Percentiles rank a stretch among this genome's conserved stretches.
These are phyloP conservation scores for Dione vanillae DNA, from an alignment of 2,888 invertebrate genomes.

Conservation along the genomic window DNA sequence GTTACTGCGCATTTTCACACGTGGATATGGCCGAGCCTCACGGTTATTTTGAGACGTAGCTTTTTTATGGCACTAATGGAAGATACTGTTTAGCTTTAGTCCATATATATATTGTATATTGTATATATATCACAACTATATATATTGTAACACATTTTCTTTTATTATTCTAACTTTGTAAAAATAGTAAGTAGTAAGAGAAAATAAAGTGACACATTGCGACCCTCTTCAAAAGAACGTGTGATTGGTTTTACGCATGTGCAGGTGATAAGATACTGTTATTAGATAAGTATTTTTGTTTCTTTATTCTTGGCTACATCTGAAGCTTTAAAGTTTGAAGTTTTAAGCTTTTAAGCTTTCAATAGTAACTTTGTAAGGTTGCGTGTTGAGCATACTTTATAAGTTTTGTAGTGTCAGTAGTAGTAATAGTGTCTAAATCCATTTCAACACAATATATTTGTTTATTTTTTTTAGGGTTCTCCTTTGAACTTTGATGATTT, in stretches of 20 bases:
- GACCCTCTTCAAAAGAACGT: conserved; percentile 35
- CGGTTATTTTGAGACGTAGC: conserved; percentile 76
- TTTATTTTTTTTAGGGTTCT: too few relatives aligned
- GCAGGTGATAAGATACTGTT: conserved; percentile 19
- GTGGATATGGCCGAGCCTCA: conserved; percentile 72
- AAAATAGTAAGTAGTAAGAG: conserved; percentile 14
- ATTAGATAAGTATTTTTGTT: conserved; percentile 12
- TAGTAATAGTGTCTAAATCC: too few relatives aligned
- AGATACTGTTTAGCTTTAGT: conserved; percentile 74
- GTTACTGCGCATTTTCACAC: conserved; percentile 82
- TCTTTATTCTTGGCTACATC: background rate
- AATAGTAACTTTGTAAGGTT: too few relatives aligned
- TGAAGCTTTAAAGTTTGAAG: too few relatives aligned
- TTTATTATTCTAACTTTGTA: conserved; percentile 24
- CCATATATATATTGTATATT: conserved; percentile 28
- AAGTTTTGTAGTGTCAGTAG: too few relatives aligned
- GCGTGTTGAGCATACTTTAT: too few relatives aligned
- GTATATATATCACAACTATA: too few relatives aligned
- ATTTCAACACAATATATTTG: too few relatives aligned
- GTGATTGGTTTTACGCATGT: conserved; percentile 26
- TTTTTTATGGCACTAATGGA: conserved; percentile 81
- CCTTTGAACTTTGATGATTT: too few relatives aligned
- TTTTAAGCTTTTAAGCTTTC: too few relatives aligned
- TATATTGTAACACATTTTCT: background rate
- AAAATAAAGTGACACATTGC: conserved; percentile 29